Evolutionary conservation across 2,797 vertebrate species (phyloP).

Genomic region (Pteropus rufus): DNA sequence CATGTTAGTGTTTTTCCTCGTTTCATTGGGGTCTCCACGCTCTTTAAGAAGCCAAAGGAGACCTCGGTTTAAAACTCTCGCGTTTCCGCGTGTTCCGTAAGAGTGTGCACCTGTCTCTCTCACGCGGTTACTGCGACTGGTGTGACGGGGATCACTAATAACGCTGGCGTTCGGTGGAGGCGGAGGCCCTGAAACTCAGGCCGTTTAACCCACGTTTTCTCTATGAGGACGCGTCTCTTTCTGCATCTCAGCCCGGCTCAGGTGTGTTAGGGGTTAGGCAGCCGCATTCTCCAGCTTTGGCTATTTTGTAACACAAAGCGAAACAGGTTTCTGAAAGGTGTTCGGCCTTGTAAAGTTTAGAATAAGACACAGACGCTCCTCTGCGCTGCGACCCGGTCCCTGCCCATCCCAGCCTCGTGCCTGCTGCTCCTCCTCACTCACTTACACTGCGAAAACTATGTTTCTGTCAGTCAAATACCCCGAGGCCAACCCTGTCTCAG

Average conservation of each 20-base stretch:
- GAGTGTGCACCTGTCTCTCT: background rate
- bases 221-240: background rate
- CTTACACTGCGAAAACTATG: fast-evolving
- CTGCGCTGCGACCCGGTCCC: background rate
- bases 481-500: background rate
- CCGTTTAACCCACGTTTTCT: conserved; percentile 35
- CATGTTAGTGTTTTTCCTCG: background rate
- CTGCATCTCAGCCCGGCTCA: background rate
- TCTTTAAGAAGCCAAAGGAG: conserved; percentile 34
- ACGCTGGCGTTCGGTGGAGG: background rate
- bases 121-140: background rate
- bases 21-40: background rate
- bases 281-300: background rate
- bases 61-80: conserved; percentile 30
- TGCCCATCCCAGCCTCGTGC: background rate
- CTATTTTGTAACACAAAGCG: background rate
- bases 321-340: background rate
- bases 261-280: background rate
- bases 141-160: background rate
- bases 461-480: background rate
- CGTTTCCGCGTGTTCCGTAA: background rate
- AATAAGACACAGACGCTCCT: background rate
- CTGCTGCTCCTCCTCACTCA: background rate
- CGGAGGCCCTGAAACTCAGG: conserved; percentile 1
- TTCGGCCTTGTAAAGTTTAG: background rate